Conservation (phyloP, 2,113 vertebrate genomes). For the Neotragus pygmaeus region DNA sequence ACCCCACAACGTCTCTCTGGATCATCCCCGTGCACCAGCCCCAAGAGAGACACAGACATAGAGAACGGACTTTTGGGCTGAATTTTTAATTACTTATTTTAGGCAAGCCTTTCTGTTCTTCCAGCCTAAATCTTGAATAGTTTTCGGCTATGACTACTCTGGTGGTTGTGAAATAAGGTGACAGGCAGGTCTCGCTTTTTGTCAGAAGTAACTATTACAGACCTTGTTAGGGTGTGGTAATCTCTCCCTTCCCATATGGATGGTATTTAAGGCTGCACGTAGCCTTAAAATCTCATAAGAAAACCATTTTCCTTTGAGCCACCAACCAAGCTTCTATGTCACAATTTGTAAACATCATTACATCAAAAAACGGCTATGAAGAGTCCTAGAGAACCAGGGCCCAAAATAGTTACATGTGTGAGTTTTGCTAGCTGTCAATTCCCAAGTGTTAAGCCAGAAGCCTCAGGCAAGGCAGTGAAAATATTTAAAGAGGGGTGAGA, state of each 20-base stretch:
- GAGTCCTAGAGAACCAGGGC: not conserved
- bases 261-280: not conserved
- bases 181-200: not conserved
- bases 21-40: too few species aligned
- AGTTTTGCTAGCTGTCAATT: not conserved
- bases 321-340: not conserved
- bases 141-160: not conserved
- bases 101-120: constrained; percentile 19
- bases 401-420: not conserved
- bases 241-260: not conserved
- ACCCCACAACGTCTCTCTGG: too few species aligned
- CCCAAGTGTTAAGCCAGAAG: not conserved
- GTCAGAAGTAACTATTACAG: not conserved
- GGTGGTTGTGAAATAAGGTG: not conserved
- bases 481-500: not conserved
- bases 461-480: constrained; percentile 8
- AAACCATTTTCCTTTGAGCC: constrained; percentile 21
- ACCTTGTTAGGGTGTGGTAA: not conserved
- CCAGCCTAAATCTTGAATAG: not conserved
- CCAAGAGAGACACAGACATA: too few species aligned
- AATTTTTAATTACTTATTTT: constrained; percentile 42
- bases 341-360: constrained; percentile 53
- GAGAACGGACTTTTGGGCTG: too few species aligned
- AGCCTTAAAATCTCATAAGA: constrained; percentile 10
- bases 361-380: not conserved